Evolutionary conservation across 1,140 invertebrate species (phyloP).

Genomic region (Drosophila insularis): DNA sequence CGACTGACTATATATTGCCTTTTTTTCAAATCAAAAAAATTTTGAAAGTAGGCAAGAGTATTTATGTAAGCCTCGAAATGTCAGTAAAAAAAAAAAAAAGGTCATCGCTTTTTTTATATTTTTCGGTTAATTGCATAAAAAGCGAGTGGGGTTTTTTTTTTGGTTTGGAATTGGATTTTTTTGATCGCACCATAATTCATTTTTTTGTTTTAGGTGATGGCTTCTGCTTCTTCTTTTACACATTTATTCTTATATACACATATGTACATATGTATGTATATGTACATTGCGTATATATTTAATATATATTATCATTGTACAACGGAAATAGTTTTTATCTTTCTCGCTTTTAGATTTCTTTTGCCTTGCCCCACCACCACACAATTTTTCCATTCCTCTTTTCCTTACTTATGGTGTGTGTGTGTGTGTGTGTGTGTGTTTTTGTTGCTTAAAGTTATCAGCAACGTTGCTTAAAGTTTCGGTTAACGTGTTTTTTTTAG

Average conservation of each 20-base stretch:
- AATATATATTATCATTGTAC: conserved; percentile 12
- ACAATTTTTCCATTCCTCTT: conserved; percentile 2
- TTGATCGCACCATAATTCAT: conserved; percentile 44
- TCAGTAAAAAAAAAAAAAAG: no score
- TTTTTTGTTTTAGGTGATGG: conserved; percentile 9
- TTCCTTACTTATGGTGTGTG: neutral
- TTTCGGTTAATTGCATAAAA: conserved; percentile 49
- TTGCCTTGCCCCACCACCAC: neutral
- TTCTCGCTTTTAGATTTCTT: conserved; percentile 13
- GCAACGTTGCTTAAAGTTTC: neutral
- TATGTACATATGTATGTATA: neutral
- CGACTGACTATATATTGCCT: no score
- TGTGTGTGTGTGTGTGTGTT: conserved; percentile 9
- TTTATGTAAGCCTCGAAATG: neutral
- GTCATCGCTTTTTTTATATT: neutral
- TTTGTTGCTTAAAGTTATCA: conserved; percentile 12
- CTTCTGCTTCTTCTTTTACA: conserved; percentile 11
- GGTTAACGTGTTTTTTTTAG: neutral
- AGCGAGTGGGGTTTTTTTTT: conserved; percentile 24
- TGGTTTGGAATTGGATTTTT: conserved; percentile 25
- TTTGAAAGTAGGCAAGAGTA: neutral
- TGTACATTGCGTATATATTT: conserved; percentile 25
- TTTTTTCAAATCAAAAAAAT: no score
- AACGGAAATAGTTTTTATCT: conserved; percentile 11
- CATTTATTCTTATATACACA: conserved; percentile 18